These are phyloP conservation scores for Homarus americanus DNA, from an alignment of 1,140 invertebrate genomes.

Conservation along the genomic window DNA sequence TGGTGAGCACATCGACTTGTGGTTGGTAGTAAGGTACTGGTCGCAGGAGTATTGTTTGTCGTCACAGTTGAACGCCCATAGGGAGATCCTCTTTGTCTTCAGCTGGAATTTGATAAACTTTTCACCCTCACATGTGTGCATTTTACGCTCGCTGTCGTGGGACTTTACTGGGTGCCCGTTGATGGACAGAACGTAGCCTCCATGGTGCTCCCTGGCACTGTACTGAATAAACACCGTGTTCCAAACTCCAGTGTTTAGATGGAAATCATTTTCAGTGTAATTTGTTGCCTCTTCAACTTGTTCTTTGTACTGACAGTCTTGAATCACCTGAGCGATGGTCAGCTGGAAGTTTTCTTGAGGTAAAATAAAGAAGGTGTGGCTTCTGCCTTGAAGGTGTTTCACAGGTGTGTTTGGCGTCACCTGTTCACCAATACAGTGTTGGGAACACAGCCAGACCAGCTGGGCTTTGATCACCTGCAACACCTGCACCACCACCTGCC, in stretches of 20 bases:
- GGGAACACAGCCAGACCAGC: background rate
- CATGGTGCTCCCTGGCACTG: background rate
- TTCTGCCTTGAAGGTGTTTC: background rate
- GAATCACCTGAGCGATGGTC: background rate
- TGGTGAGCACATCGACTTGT: too few species aligned
- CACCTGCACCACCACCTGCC: background rate
- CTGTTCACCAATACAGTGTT: background rate
- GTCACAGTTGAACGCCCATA: background rate
- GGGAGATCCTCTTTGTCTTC: background rate
- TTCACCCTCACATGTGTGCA: background rate
- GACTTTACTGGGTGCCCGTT: background rate
- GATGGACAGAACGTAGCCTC: background rate
- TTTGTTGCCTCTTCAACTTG: background rate
- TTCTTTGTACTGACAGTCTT: background rate
- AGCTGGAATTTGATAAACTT: background rate
- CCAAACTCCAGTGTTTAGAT: background rate
- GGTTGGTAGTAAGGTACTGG: background rate
- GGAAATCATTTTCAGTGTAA: background rate
- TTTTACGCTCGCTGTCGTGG: background rate
- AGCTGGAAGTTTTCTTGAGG: background rate
- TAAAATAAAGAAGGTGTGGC: background rate
- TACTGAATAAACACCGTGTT: background rate
- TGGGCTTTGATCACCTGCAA: background rate
- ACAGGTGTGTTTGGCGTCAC: background rate
- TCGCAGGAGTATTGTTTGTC: background rate